Conservation (phyloP, 2,113 vertebrate genomes). For the Atlantisia rogersi region DNA sequence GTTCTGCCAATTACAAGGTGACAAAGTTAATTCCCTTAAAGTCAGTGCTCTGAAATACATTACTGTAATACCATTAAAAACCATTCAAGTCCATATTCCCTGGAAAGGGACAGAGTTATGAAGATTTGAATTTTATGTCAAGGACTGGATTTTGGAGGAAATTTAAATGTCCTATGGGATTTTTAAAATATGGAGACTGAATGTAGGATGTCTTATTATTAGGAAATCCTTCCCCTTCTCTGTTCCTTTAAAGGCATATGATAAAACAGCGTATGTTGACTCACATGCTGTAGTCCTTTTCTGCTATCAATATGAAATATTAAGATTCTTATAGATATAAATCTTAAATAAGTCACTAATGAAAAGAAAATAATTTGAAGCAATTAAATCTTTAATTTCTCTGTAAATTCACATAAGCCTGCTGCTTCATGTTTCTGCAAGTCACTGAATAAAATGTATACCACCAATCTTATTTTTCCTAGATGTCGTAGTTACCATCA, state of each 20-base stretch:
- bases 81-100: background rate
- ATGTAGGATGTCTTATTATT: background rate
- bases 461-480: background rate
- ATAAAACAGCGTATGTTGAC: background rate
- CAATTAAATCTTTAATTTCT: background rate
- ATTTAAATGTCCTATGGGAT: background rate
- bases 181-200: background rate
- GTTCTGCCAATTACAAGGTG: constrained; percentile 5
- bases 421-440: constrained; percentile 16
- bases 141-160: background rate
- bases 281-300: background rate
- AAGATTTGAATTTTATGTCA: background rate
- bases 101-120: background rate
- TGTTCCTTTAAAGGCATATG: background rate
- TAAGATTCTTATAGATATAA: background rate
- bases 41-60: background rate
- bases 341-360: background rate
- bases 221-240: background rate
- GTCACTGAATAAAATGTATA: background rate
- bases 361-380: background rate
- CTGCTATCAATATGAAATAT: background rate
- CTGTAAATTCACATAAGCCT: background rate
- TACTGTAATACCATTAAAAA: background rate
- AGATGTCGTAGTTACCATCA: background rate
- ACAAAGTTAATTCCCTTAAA: constrained; percentile 49